These are phyloP conservation scores for Willowsia nigromaculata DNA, from an alignment of 2,888 invertebrate species.

Conservation along the genomic window DNA sequence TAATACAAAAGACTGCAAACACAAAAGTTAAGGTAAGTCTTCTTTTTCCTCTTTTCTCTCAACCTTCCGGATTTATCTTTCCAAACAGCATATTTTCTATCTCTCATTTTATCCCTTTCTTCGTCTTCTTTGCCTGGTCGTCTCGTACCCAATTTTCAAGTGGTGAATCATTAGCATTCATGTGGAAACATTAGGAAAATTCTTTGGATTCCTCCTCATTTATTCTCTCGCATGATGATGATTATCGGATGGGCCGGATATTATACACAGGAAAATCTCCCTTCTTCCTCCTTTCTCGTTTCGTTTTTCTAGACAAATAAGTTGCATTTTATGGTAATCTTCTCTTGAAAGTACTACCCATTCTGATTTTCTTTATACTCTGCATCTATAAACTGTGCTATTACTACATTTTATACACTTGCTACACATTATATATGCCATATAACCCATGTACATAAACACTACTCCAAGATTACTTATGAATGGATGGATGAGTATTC, in stretches of 20 bases:
- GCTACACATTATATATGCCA: neutral
- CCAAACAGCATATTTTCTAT: neutral
- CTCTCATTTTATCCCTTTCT: neutral
- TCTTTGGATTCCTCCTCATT: slow-evolving; percentile 52
- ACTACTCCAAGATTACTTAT: slow-evolving; percentile 28
- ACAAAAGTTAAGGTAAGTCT: slow-evolving; percentile 20
- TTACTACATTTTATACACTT: neutral
- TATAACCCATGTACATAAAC: neutral
- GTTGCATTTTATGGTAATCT: slow-evolving; percentile 38
- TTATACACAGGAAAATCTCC: slow-evolving; percentile 7
- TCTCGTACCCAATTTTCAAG: slow-evolving; percentile 22
- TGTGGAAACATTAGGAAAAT: slow-evolving; percentile 56
- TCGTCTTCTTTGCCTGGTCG: neutral
- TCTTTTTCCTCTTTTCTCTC: neutral
- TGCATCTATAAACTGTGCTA: neutral
- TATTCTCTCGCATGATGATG: slow-evolving; percentile 34
- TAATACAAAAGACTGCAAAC: neutral
- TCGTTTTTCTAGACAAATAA: slow-evolving; percentile 16
- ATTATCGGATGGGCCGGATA: neutral
- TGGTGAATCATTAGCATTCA: slow-evolving; percentile 57
- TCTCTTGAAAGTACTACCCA: slow-evolving; percentile 12
- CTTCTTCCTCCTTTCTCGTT: neutral
- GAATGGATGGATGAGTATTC: slow-evolving; percentile 35
- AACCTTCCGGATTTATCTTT: too few relatives aligned
- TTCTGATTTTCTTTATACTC: neutral